These are phyloP conservation scores for Meta bourneti DNA, from an alignment of 2,888 invertebrate genomes.

Conservation along the genomic window DNA sequence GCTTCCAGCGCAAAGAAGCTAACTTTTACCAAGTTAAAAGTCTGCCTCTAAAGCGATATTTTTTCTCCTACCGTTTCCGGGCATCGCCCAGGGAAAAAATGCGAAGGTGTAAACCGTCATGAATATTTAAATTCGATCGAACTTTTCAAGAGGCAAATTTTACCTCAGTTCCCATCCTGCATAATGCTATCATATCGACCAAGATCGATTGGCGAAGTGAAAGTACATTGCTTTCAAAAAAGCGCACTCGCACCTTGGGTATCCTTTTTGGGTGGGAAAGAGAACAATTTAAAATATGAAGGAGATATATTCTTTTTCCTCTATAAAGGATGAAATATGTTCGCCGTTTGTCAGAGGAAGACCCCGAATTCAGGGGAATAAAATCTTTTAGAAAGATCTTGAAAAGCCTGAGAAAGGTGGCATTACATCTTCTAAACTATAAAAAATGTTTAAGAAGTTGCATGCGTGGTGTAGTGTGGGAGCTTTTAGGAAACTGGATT, in stretches of 20 bases:
- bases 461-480: no score
- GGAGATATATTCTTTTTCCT: slow-evolving; percentile 23
- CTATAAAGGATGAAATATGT: slow-evolving; percentile 56
- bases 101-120: slow-evolving; percentile 45
- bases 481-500: no score
- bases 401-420: background rate
- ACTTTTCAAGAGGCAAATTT: slow-evolving; percentile 43
- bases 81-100: background rate
- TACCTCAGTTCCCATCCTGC: slow-evolving; percentile 13
- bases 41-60: no score
- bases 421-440: background rate
- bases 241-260: background rate
- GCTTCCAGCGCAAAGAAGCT: no score
- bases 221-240: slow-evolving; percentile 37
- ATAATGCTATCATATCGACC: slow-evolving; percentile 54
- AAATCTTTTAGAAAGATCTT: slow-evolving; percentile 21
- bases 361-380: slow-evolving; percentile 4
- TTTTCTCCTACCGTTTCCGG: no score
- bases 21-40: no score
- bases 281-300: slow-evolving; percentile 38
- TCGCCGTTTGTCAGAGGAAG: slow-evolving; percentile 30
- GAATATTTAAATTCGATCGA: slow-evolving; percentile 62
- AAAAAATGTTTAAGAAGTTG: background rate
- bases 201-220: slow-evolving; percentile 24
- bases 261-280: slow-evolving; percentile 2